Base-by-base conservation (phyloP, 2,888 invertebrate species). In the Venustoraphidia nigricollis region DNA sequence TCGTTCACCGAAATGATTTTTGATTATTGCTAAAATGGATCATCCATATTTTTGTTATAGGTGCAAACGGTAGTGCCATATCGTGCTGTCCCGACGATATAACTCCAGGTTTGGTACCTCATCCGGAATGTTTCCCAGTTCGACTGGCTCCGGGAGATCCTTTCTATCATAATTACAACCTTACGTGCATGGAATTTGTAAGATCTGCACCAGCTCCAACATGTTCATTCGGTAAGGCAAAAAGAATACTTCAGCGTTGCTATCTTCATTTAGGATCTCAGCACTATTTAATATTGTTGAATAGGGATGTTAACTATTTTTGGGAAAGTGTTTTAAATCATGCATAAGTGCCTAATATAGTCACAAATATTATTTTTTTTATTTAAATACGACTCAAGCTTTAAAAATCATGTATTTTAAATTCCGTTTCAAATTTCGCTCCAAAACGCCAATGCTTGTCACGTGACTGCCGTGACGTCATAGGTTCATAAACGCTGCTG, bases 91-190 rank as follows among this genome's bases (percentile, higher is more conserved):
- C 54, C 1, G 53, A 55, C 11, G 53, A 55, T 37, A 60, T 63
- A 35, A 48, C 60, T 1, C 55, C 62, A 0, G 58, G 64, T 1
- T 55, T 55, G 2, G 56, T 60, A 13, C 50, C 61, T 0, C 84
- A 87, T 63, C 87, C 88, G 0, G 87, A 88, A 59, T 91, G 91
- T 64, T 87, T 82, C 66, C 83, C 89, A 0, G 86, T 91, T 1
- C 58, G 65, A 1, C 67, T 89, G 36, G 77, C 73, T 13, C 59
- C 60, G 0, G 77, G 75, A 8, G 88, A 91, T 66, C 81, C 83
- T 0, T 81, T 77, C 62, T 83, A 80, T 61, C 70, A 75, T 51
- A 59, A 70, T 9, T 78, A 77, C 55, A 82, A 81, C 57, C 63
- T 80, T 40, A 79, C 76, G 5, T 91, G 91, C 62, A 84, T 90